Evolutionary conservation across 2,888 invertebrate species (phyloP), one percentile per base, ranked within the genome.

Genomic region (Lypha dubia): DNA sequence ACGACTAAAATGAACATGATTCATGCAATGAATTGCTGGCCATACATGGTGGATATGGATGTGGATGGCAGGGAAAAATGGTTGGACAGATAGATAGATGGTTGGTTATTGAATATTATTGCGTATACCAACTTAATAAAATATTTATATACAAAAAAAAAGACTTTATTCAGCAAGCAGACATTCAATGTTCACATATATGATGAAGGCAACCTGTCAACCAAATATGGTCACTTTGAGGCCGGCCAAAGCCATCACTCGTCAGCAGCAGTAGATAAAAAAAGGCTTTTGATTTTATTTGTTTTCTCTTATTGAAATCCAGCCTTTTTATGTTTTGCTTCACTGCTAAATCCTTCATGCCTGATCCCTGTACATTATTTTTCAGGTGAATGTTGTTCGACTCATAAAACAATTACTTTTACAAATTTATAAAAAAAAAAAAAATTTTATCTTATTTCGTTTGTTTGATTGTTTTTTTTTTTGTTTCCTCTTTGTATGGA

Each of bases 351-450:
- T 81, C 81, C 81, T 80, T 68, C 41, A 76, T 65, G 56, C 67
- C 24, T 77, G 68, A 77, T 77, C 77, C 68, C 68, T 70, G 68
- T 56, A 68, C 68, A 46, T 60, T 65, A 49, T 68, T 63, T 1
- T 53, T 79, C 79, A 79, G 71, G 71, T 79, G 71, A 73, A 81
- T 70, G 71, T 71, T 79, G 75, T 76, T 76, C 79, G 81, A 56
- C 28, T 84, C 81, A 84, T 84, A 84, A 84, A 84, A 84, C 91
- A 91, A 91, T 90, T 90, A 90, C 90, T 90, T 90, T 91, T 90
- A 90, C 90, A 90, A 90, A 90, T 90, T 90, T 90, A 90, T 91
- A 91, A 89, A 63, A 65, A 63, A 51, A 38, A 35, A 68, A 89
- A 88, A 89, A 60, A 65, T 81, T 46, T 67, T 79, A 79, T 74